phyloP scores from a whole-genome alignment of 2,888 invertebrate genomes.

The Neoascia interrupta region DNA sequence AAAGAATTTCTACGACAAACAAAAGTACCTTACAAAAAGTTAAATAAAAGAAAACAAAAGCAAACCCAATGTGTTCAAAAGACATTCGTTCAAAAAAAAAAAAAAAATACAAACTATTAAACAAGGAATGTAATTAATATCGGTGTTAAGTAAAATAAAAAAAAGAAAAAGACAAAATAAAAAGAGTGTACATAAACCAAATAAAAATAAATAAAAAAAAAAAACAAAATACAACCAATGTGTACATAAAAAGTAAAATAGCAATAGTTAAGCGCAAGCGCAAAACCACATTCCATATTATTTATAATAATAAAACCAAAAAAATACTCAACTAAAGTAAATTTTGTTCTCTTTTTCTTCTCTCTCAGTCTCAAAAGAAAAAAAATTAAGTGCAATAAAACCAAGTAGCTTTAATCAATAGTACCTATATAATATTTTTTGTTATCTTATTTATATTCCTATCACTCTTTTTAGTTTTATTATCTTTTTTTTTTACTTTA shows the following conservation, averaged over 20 bases:
- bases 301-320: constrained; percentile 16
- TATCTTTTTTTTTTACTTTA: not conserved
- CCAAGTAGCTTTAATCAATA: constrained; percentile 68
- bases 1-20: constrained; percentile 26
- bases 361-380: constrained; percentile 19
- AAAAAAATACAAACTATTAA: constrained; percentile 4
- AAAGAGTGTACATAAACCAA: constrained; percentile 64
- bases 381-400: constrained; percentile 68
- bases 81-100: constrained; percentile 18
- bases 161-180: constrained; percentile 41
- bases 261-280: constrained; percentile 58
- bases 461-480: constrained; percentile 43
- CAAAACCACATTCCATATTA: constrained; percentile 61
- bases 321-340: constrained; percentile 49
- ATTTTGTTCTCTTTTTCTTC: constrained; percentile 35
- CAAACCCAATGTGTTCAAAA: constrained; percentile 68
- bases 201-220: constrained; percentile 27
- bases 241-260: constrained; percentile 49
- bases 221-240: constrained; percentile 20
- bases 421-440: constrained; percentile 60
- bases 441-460: constrained; percentile 29
- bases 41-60: constrained; percentile 40
- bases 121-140: constrained; percentile 33
- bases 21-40: constrained; percentile 50
- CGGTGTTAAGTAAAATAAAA: constrained; percentile 45